phyloP scores from a whole-genome alignment of 2,888 invertebrate genomes.

The Ceramica pisi region DNA sequence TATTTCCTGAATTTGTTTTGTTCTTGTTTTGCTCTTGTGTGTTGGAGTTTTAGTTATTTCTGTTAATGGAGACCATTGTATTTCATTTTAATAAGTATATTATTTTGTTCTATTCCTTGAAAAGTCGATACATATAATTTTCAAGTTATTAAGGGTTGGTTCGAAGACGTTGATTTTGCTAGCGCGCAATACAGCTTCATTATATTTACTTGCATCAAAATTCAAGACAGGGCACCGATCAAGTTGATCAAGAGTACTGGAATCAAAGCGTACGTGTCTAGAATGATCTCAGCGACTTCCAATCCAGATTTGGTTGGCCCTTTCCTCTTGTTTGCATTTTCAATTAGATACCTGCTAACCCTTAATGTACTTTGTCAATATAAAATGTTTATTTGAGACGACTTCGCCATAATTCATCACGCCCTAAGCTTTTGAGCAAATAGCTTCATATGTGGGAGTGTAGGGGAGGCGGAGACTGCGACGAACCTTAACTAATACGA shows the following conservation, averaged over 20 bases:
- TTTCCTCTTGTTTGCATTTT: slow-evolving; percentile 78
- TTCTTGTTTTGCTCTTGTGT: slow-evolving; percentile 1
- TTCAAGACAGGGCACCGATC: slow-evolving; percentile 74
- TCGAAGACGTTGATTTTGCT: not conserved
- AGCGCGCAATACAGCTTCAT: slow-evolving; percentile 19
- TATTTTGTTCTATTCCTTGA: not conserved
- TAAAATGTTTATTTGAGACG: slow-evolving; percentile 62
- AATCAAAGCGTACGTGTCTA: slow-evolving; percentile 82
- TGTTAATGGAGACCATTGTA: not conserved
- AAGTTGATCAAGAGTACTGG: slow-evolving; percentile 78
- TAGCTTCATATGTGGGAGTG: slow-evolving; percentile 68
- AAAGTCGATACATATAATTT: not conserved
- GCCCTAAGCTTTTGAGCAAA: slow-evolving; percentile 66
- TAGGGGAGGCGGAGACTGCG: slow-evolving; percentile 63
- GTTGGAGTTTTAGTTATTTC: not conserved
- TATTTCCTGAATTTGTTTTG: slow-evolving; percentile 20
- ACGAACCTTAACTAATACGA: slow-evolving; percentile 56
- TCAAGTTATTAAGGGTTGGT: not conserved
- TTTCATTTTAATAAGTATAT: not conserved
- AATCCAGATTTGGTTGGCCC: slow-evolving; percentile 69
- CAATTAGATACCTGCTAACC: slow-evolving; percentile 65
- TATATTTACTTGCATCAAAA: slow-evolving; percentile 69
- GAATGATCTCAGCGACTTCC: slow-evolving; percentile 71
- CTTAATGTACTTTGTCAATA: slow-evolving; percentile 53
- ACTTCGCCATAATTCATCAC: slow-evolving; percentile 71